Conservation (phyloP, 2,113 vertebrate genomes). For the Dipodomys spectabilis region DNA sequence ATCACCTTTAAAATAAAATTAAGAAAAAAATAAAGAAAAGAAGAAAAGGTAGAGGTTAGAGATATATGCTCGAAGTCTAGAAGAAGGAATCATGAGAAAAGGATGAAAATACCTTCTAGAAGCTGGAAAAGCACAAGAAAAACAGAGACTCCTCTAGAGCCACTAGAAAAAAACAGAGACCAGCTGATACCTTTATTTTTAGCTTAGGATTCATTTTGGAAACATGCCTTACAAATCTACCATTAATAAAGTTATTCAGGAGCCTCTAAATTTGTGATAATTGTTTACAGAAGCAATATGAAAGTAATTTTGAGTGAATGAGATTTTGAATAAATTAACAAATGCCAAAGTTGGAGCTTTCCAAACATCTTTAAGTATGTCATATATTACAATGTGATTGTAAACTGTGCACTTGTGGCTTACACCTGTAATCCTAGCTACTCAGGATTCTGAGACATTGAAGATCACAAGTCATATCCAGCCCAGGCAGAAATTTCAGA, state of each 20-base stretch:
- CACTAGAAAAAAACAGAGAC: background rate
- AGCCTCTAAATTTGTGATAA: background rate
- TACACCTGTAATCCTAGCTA: too few species aligned
- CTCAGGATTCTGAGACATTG: too few species aligned
- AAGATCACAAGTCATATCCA: too few species aligned
- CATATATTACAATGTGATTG: conserved; percentile 29
- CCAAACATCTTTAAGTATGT: background rate
- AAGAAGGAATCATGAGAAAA: background rate
- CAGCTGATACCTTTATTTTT: background rate
- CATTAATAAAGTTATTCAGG: background rate
- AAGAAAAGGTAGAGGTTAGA: background rate
- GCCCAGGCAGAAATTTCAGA: too few species aligned
- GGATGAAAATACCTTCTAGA: background rate
- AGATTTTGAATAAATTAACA: background rate
- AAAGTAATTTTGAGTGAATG: background rate
- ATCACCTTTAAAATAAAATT: too few species aligned
- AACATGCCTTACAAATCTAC: background rate
- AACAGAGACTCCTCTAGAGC: background rate
- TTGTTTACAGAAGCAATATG: background rate
- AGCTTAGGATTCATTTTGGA: background rate
- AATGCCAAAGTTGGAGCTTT: background rate
- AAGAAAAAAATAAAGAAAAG: too few species aligned
- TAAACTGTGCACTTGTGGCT: background rate
- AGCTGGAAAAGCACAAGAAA: background rate
- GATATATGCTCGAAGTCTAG: background rate